Percentiles rank a stretch among this genome's conserved stretches.
These are phyloP conservation scores for Alcedo atthis DNA, from an alignment of 2,797 vertebrate genomes.

Conservation along the genomic window DNA sequence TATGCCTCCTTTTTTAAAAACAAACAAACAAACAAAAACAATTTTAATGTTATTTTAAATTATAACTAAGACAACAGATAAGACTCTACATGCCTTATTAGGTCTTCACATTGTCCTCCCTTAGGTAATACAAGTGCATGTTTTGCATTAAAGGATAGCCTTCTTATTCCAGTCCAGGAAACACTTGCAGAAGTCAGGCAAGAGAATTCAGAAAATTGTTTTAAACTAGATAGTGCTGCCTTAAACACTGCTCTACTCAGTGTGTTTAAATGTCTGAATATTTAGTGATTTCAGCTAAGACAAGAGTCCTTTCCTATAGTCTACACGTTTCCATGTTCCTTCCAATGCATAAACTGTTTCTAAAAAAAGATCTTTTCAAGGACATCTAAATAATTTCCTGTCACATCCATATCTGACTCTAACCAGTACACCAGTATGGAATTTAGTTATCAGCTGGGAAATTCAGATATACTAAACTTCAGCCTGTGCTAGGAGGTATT, in stretches of 20 bases:
- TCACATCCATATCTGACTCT: constrained; percentile 64
- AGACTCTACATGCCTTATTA: not conserved
- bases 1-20: too few relatives aligned
- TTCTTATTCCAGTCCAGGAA: not conserved
- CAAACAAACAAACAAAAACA: too few relatives aligned
- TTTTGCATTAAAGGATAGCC: not conserved
- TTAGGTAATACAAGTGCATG: not conserved
- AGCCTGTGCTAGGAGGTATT: not conserved
- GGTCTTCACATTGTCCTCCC: not conserved
- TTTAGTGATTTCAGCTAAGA: not conserved
- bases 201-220: not conserved
- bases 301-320: not conserved
- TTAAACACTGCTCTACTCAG: not conserved
- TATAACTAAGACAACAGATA: not conserved
- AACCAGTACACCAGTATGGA: constrained; percentile 57
- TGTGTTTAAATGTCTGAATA: not conserved
- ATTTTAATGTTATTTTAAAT: not conserved
- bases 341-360: constrained; percentile 37
- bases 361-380: constrained; percentile 61
- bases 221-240: not conserved
- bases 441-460: constrained; percentile 68
- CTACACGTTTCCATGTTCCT: not conserved
- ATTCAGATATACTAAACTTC: constrained; percentile 25
- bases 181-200: not conserved
- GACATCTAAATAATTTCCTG: constrained; percentile 65